Evolutionary conservation across 2,888 invertebrate genomes (phyloP), one percentile per base, ranked within the genome.

Genomic region (Latheticus oryzae): DNA sequence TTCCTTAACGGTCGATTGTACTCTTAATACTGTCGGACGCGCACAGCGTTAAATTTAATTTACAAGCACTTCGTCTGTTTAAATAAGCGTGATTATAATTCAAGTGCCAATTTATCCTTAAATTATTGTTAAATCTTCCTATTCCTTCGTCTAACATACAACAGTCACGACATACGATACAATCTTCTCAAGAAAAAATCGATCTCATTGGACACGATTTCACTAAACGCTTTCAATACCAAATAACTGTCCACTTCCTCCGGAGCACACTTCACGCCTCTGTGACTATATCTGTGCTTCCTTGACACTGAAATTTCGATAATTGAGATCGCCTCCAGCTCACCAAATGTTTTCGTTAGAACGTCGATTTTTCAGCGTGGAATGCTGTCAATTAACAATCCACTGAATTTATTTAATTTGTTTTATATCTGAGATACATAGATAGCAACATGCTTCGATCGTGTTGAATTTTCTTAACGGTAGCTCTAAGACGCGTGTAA

Each of bases 191-290:
- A 40, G 8, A 51, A 51, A n/a, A 51, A 42, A 52, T 21, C 23
- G 19, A 52, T 42, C 28, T 11, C 3, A 47, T 47, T 30, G 16
- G 2, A 23, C 13, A 51, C 51, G 19, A 26, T 38, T 51, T 51
- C 16, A 38, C 24, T 38, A 38, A 9, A 13, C 21, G 13, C 23
- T 48, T 40, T 51, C 40, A 32, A 32, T 33, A 42, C 23, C 32
- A 42, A 50, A 26, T 57, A 57, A 51, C 51, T 51, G 57, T 51
- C 45, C 21, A 51, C 43, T 57, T 57, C 57, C 57, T 48, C 42
- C 12, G 32, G 13, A 40, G 48, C 48, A 42, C 55, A 42, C 40
- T 28, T 56, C 33, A 32, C 42, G 35, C 32, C 40, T 45, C 32
- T 23, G n/a, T 26, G 5, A 7, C 26, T 13, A 43, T 26, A 24